Evolutionary conservation across 1,140 invertebrate species (phyloP).

Genomic region (Nautilus pompilius): DNA sequence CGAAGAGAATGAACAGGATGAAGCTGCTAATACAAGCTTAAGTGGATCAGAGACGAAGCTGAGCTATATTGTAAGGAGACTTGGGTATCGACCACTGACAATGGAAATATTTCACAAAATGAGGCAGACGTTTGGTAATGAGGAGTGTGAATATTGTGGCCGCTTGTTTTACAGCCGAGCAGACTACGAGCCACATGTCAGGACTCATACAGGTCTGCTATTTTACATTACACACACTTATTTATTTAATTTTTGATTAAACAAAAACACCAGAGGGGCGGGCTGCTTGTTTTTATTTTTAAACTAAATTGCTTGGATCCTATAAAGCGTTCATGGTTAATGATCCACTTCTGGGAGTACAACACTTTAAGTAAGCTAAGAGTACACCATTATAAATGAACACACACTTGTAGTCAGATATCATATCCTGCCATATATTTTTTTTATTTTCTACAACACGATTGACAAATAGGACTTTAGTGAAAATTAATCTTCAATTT

Average conservation of each 20-base stretch:
- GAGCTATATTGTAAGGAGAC: constrained; percentile 27
- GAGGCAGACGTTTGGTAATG: constrained; percentile 50
- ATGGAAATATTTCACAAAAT: constrained; percentile 49
- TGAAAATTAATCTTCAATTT: no score
- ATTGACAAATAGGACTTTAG: no score
- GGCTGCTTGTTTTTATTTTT: no score
- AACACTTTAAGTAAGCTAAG: no score
- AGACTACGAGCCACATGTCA: constrained; percentile 49
- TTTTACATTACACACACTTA: neutral
- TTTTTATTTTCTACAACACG: no score
- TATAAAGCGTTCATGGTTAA: no score
- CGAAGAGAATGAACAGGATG: neutral
- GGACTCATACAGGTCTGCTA: constrained; percentile 45
- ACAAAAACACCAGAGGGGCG: no score
- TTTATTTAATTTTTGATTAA: neutral
- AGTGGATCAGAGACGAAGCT: neutral
- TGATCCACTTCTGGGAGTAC: no score
- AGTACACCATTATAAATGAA: no score
- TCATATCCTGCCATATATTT: no score
- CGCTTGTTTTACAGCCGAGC: constrained; percentile 43
- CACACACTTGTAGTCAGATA: no score
- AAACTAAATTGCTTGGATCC: no score
- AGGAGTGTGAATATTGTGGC: constrained; percentile 55
- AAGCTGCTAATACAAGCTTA: neutral
- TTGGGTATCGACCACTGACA: constrained; percentile 45